phyloP scores from a whole-genome alignment of 2,888 invertebrate genomes.

The Biston stratarius region DNA sequence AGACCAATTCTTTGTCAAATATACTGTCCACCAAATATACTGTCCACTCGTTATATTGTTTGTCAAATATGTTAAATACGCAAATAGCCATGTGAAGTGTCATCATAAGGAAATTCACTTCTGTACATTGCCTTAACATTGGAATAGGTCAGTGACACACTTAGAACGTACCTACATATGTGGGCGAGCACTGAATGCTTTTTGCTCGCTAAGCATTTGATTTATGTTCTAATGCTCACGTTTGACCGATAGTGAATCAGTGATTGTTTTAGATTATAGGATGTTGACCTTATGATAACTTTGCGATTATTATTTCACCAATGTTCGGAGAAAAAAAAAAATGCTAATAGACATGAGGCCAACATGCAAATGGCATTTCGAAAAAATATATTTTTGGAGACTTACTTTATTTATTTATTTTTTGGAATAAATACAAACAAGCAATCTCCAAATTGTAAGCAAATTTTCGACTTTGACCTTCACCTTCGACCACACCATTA shows the following conservation, averaged over 20 bases:
- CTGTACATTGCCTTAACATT: constrained; percentile 41
- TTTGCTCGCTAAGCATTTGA: constrained; percentile 44
- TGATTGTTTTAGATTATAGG: constrained; percentile 24
- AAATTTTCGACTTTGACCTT: no score
- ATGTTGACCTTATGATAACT: constrained; percentile 37
- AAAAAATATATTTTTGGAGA: no score
- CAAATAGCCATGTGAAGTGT: no score
- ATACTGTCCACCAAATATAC: no score
- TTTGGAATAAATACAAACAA: no score
- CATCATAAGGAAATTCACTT: constrained; percentile 10
- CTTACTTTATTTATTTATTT: no score
- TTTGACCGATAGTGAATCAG: constrained; percentile 41
- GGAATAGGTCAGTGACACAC: constrained; percentile 66
- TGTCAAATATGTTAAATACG: no score
- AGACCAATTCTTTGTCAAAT: no score
- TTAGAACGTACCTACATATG: constrained; percentile 51
- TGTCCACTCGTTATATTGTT: no score
- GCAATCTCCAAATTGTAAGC: no score
- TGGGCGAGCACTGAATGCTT: constrained; percentile 42
- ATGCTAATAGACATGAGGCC: neutral
- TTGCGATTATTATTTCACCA: constrained; percentile 8
- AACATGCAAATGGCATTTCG: no score
- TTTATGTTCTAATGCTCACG: constrained; percentile 41
- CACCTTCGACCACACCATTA: no score
- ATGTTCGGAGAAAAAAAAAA: neutral